Evolutionary conservation across 30 jellyfish, hydroid and myxozoan species (phyloP).

Genomic region (Chrysaora quinquecirrha): DNA sequence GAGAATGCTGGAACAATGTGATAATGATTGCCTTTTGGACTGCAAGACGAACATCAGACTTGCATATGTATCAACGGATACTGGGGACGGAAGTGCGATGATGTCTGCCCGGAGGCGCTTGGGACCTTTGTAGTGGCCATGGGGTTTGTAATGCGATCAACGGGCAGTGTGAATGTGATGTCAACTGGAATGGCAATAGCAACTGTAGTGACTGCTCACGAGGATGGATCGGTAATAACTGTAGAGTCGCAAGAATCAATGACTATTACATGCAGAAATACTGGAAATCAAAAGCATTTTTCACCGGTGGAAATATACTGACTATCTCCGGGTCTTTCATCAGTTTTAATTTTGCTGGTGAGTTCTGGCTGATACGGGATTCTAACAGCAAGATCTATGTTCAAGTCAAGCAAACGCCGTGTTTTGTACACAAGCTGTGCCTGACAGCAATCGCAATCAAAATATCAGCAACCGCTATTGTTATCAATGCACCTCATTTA

Average conservation of each 20-base stretch:
- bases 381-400: background rate
- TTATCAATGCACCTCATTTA: slow-evolving; percentile 34
- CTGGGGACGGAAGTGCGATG: slow-evolving; percentile 55
- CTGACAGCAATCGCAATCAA: slow-evolving; percentile 12
- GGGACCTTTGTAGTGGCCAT: slow-evolving; percentile 42
- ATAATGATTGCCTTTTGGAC: slow-evolving; percentile 25
- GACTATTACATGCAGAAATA: background rate
- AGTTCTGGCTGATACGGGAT: slow-evolving; percentile 31
- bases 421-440: slow-evolving; percentile 44
- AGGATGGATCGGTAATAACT: slow-evolving; percentile 64
- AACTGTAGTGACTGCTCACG: slow-evolving; percentile 39
- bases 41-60: background rate
- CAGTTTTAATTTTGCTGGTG: slow-evolving; percentile 31
- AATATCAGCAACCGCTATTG: background rate
- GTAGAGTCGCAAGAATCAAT: slow-evolving; percentile 31
- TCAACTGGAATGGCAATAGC: slow-evolving; percentile 60
- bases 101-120: slow-evolving; percentile 79
- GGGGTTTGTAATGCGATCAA: slow-evolving; percentile 27
- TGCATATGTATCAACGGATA: slow-evolving; percentile 48
- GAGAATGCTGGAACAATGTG: slow-evolving; percentile 37
- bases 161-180: slow-evolving; percentile 44
- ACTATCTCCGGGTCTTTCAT: slow-evolving; percentile 10
- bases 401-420: slow-evolving; percentile 25
- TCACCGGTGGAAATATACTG: slow-evolving; percentile 26
- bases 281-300: background rate